phyloP scores from a whole-genome alignment of 1,140 invertebrate species.

The Scaptodrosophila lebanonensis region DNA sequence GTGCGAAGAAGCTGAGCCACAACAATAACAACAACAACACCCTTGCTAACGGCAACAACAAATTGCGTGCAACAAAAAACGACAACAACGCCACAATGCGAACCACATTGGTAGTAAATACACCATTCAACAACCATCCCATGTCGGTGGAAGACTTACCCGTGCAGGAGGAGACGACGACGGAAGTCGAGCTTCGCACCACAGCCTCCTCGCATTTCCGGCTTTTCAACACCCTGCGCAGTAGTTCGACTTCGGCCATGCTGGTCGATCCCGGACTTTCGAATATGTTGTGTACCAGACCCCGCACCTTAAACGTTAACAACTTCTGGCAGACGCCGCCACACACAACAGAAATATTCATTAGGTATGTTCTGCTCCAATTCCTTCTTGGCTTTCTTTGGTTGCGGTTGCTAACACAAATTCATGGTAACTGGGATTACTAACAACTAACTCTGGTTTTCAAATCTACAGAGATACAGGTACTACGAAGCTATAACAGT shows the following conservation, averaged over 20 bases:
- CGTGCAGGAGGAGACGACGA: constrained; percentile 41
- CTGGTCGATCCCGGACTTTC: constrained; percentile 38
- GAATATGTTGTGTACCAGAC: constrained; percentile 51
- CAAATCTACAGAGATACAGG: too few relatives aligned
- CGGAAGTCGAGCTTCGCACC: constrained; percentile 55
- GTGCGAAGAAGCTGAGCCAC: constrained; percentile 47
- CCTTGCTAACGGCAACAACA: constrained; percentile 15
- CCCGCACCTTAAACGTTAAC: constrained; percentile 69
- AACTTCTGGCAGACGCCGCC: constrained; percentile 69
- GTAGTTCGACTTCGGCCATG: constrained; percentile 67
- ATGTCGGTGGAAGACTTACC: constrained; percentile 14
- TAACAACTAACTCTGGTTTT: too few relatives aligned
- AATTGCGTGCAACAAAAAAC: constrained; percentile 8
- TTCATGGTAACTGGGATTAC: not conserved
- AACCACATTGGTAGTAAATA: constrained; percentile 11
- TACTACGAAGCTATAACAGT: too few relatives aligned
- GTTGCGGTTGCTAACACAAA: not conserved
- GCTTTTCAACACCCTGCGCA: constrained; percentile 54
- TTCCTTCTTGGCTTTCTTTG: constrained; percentile 3
- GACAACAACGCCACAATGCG: constrained; percentile 2
- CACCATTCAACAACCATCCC: constrained; percentile 9
- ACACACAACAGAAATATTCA: constrained; percentile 71
- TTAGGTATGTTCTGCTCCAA: constrained; percentile 64
- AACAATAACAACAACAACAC: constrained; percentile 36
- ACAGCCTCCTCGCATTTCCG: constrained; percentile 29